These are phyloP conservation scores for Trichogramma dendrolimi DNA, from an alignment of 2,888 invertebrate genomes.

Conservation along the genomic window DNA sequence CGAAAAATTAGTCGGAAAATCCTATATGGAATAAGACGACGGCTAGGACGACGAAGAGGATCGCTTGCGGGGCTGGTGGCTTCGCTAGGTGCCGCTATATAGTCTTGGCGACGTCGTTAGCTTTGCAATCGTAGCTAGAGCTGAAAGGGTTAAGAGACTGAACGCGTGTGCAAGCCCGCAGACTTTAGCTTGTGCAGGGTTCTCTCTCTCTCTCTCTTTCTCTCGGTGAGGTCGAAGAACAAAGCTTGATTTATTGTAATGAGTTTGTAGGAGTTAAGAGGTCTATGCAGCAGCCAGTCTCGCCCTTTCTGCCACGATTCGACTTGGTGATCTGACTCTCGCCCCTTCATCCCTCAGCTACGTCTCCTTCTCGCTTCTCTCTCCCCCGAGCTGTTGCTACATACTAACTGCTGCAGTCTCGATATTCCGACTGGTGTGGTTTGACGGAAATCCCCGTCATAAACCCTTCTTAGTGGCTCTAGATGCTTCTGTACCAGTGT, in stretches of 20 bases:
- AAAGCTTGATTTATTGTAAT: conserved; percentile 54
- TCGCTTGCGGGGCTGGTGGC: neutral
- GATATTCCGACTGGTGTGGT: conserved; percentile 41
- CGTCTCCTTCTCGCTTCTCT: conserved; percentile 16
- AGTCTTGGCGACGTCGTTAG: no score
- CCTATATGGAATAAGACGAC: no score
- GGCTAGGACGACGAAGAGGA: no score
- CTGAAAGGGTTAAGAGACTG: neutral
- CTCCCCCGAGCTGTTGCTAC: conserved; percentile 2
- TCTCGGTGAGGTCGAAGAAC: conserved; percentile 46
- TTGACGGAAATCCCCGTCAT: conserved; percentile 53
- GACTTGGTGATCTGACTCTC: conserved; percentile 9
- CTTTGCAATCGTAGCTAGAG: no score
- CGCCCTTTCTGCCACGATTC: conserved; percentile 10
- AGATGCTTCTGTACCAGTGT: conserved; percentile 2
- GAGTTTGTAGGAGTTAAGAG: conserved; percentile 53
- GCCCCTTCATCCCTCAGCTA: conserved; percentile 19
- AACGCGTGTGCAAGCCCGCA: conserved; percentile 37
- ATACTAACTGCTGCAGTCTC: conserved; percentile 2
- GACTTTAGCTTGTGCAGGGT: conserved; percentile 46
- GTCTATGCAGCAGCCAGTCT: conserved; percentile 34
- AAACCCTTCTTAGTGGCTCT: conserved; percentile 51
- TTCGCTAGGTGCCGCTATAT: neutral
- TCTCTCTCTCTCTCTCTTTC: conserved; percentile 21
- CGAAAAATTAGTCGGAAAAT: neutral